These are phyloP conservation scores for Drosophila phalerata DNA, from an alignment of 2,888 invertebrate species.

Conservation along the genomic window DNA sequence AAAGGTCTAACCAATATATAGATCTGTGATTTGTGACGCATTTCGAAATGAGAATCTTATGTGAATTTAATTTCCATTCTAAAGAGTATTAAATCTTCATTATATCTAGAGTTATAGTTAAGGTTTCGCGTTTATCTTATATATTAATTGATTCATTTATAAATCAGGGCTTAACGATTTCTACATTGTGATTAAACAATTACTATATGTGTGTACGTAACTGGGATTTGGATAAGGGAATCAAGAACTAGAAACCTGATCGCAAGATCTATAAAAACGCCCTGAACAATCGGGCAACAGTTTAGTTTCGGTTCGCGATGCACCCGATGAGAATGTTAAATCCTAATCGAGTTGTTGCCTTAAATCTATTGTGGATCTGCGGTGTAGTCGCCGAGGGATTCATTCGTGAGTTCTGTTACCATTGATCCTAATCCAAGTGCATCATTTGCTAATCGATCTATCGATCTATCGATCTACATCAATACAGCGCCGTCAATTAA, in stretches of 20 bases:
- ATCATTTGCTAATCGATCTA: background rate
- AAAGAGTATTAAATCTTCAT: background rate
- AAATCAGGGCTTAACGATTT: background rate
- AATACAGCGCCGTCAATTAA: constrained; percentile 1
- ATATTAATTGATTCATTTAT: constrained; percentile 1
- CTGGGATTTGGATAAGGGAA: background rate
- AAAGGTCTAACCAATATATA: background rate
- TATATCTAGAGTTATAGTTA: background rate
- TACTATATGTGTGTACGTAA: background rate
- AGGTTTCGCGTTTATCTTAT: background rate
- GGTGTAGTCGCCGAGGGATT: background rate
- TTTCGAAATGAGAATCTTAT: too few species aligned
- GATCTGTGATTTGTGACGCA: background rate
- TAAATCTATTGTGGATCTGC: background rate
- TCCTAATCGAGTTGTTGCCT: background rate
- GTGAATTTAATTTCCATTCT: background rate
- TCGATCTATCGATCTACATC: background rate
- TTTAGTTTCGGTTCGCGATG: background rate
- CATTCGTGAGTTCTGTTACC: background rate
- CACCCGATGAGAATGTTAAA: background rate
- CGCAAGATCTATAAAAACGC: background rate
- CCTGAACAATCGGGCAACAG: background rate
- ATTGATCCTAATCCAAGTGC: background rate
- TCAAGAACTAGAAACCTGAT: background rate
- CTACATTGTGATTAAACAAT: background rate